Conservation (phyloP, 2,113 vertebrate genomes). For the human (Homo sapiens) region DNA sequence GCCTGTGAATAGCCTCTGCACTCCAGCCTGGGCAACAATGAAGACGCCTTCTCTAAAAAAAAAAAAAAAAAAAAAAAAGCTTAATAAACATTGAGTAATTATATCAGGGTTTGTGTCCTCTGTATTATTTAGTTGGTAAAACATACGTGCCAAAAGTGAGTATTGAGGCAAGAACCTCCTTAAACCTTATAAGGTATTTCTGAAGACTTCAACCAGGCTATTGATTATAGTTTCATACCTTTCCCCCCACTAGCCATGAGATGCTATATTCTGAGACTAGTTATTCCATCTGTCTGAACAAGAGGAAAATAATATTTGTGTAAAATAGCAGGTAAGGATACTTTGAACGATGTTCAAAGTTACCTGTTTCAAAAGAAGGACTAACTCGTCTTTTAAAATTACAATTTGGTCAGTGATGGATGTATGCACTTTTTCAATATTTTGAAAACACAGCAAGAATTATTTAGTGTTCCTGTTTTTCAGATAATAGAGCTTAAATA, state of each 20-base stretch:
- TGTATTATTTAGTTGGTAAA: slow-evolving; percentile 20
- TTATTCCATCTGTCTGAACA: neutral
- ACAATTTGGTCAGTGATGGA: neutral
- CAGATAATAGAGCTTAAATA: slow-evolving; percentile 14
- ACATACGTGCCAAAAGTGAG: neutral
- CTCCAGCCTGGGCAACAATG: neutral
- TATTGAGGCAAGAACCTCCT: neutral
- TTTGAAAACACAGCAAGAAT: neutral
- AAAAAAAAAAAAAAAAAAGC: neutral
- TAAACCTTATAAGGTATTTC: neutral
- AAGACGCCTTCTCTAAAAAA: neutral
- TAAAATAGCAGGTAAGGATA: neutral
- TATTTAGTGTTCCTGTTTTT: slow-evolving; percentile 35
- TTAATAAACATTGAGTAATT: neutral
- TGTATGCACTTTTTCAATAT: neutral
- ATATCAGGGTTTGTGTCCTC: slow-evolving; percentile 1
- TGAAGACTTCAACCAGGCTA: neutral
- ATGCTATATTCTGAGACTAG: neutral
- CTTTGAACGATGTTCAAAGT: neutral
- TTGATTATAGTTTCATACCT: neutral
- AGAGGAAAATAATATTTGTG: neutral
- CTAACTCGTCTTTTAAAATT: neutral
- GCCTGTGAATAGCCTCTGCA: neutral
- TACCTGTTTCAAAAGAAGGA: slow-evolving; percentile 39
- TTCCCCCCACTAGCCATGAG: neutral